A percentile compares a stretch with the other conserved stretches of the same genome.
Evolutionary conservation across 2,888 invertebrate genomes (phyloP).

Genomic region (Aleiodes leptofemur): DNA sequence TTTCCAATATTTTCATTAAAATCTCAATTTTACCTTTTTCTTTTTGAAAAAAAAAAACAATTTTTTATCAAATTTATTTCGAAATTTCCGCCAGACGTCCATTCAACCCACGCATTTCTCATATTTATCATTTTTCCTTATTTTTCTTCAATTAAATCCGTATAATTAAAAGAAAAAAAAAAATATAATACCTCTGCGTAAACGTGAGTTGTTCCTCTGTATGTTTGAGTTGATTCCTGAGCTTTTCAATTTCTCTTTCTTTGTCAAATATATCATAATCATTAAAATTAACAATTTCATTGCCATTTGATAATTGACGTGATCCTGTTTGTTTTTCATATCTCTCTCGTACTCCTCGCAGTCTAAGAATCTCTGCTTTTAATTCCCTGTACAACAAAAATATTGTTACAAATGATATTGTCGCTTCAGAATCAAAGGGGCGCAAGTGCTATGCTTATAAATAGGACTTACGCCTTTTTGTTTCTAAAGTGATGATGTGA

Average conservation of each 20-base stretch:
- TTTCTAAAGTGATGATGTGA: background rate
- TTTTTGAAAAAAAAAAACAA: no score
- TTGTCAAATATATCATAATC: slow-evolving; percentile 68
- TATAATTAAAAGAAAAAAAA: background rate
- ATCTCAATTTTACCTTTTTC: no score
- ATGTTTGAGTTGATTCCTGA: slow-evolving; percentile 79
- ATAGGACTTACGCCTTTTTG: no score
- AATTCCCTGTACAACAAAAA: slow-evolving; percentile 76
- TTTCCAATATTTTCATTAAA: no score
- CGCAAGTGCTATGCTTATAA: no score
- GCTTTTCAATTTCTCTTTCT: slow-evolving; percentile 78
- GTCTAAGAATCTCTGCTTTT: slow-evolving; percentile 82
- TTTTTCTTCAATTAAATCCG: no score
- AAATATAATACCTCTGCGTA: slow-evolving; percentile 76
- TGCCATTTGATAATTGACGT: slow-evolving; percentile 61
- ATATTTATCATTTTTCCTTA: background rate
- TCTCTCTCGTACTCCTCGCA: slow-evolving; percentile 79
- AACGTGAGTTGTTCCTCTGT: slow-evolving; percentile 80
- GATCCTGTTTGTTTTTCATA: slow-evolving; percentile 76
- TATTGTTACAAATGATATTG: background rate
- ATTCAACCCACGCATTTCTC: no score
- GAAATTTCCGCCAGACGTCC: background rate
- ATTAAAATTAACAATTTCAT: slow-evolving; percentile 45
- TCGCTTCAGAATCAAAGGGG: no score
- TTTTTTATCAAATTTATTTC: background rate